phyloP scores from a whole-genome alignment of 2,888 invertebrate species.

The Epinotia demarniana region DNA sequence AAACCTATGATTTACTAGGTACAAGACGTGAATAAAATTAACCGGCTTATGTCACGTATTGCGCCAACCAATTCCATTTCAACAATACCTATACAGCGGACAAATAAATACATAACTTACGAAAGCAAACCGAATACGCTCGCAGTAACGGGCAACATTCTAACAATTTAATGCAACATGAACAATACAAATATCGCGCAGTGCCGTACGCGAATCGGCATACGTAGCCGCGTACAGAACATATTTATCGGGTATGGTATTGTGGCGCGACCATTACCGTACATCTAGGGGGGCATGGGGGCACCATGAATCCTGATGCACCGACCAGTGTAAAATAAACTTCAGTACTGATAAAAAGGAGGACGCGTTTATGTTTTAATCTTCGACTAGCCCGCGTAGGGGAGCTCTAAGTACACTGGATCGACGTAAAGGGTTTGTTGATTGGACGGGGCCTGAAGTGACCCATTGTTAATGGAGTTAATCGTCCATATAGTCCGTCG shows the following conservation, averaged over 20 bases:
- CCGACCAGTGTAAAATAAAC: slow-evolving; percentile 64
- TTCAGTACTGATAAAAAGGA: slow-evolving; percentile 41
- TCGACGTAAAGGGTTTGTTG: slow-evolving; percentile 73
- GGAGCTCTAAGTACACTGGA: slow-evolving; percentile 43
- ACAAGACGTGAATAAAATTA: neutral
- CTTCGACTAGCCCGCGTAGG: slow-evolving; percentile 33
- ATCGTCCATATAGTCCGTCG: slow-evolving; percentile 80
- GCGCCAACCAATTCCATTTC: slow-evolving; percentile 28
- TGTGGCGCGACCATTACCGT: slow-evolving; percentile 82
- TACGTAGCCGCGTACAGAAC: slow-evolving; percentile 74
- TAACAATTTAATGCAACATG: slow-evolving; percentile 83
- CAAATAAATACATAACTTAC: slow-evolving; percentile 64
- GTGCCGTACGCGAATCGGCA: slow-evolving; percentile 70
- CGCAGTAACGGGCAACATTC: slow-evolving; percentile 82
- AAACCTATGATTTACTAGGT: too few relatives aligned
- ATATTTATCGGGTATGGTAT: slow-evolving; percentile 83
- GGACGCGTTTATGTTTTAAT: slow-evolving; percentile 27
- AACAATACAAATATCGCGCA: slow-evolving; percentile 79
- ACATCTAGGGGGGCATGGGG: slow-evolving; percentile 78
- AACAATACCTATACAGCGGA: slow-evolving; percentile 69
- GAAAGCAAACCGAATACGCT: slow-evolving; percentile 80
- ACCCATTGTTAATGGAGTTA: slow-evolving; percentile 82
- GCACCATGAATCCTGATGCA: slow-evolving; percentile 83
- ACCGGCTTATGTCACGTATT: neutral
- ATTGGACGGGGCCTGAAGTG: slow-evolving; percentile 76